These are phyloP conservation scores for Macroramphosus scolopax DNA, from an alignment of 2,797 vertebrate genomes.

Conservation along the genomic window DNA sequence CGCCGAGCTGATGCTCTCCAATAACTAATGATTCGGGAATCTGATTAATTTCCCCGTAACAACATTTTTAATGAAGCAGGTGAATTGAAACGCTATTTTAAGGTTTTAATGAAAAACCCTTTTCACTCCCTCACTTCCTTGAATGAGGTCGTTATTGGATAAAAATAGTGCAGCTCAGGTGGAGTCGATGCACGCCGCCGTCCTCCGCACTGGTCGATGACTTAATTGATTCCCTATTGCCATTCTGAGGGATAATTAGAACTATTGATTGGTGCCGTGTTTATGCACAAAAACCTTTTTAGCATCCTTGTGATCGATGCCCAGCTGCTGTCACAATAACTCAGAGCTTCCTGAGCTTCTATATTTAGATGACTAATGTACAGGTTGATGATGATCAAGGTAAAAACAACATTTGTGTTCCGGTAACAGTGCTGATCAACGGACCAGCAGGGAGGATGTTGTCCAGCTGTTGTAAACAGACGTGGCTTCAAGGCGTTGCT, in stretches of 20 bases:
- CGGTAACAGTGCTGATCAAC: conserved; percentile 2
- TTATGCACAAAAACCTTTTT: no score
- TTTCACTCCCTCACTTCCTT: conserved; percentile 29
- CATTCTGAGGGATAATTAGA: no score
- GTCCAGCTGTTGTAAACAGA: conserved; percentile 3
- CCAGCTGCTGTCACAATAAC: neutral
- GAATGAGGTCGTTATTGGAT: conserved; percentile 37
- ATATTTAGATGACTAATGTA: neutral
- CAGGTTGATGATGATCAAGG: neutral
- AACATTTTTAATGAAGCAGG: conserved; percentile 49
- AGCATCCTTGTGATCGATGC: no score
- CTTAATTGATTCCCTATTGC: no score
- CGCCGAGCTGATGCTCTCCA: conserved; percentile 35
- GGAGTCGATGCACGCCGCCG: conserved; percentile 15
- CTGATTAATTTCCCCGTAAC: conserved; percentile 48
- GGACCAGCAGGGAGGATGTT: conserved; percentile 1
- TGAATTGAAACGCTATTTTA: conserved; percentile 56
- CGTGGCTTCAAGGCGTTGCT: neutral
- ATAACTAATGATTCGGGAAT: conserved; percentile 42
- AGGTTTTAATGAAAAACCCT: conserved; percentile 45
- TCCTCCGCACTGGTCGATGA: no score
- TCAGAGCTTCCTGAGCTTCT: neutral
- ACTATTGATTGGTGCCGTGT: no score
- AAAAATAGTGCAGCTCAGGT: conserved; percentile 24
- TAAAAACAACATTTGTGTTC: conserved; percentile 6